Evolutionary conservation across 1,140 invertebrate genomes (phyloP).

Genomic region (Sogatella furcifera): DNA sequence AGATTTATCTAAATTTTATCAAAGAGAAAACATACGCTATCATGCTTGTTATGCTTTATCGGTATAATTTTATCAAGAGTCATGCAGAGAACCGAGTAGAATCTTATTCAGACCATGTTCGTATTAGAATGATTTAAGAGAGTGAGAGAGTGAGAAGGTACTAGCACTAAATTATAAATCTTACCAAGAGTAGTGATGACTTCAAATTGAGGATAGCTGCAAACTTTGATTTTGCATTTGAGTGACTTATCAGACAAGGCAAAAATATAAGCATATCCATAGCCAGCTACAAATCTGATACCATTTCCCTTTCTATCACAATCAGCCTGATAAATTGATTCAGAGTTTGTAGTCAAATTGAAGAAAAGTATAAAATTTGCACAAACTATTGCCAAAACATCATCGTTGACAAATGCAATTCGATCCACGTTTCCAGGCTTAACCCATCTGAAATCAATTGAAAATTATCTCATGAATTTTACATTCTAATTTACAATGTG

Average conservation of each 20-base stretch:
- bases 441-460: neutral
- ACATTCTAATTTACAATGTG: no score
- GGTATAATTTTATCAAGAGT: no score
- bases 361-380: neutral
- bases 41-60: no score
- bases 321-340: neutral
- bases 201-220: neutral
- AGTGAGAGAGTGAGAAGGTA: no score
- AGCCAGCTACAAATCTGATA: neutral
- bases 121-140: no score
- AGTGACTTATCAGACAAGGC: neutral
- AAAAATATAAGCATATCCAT: neutral
- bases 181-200: neutral
- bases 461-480: no score
- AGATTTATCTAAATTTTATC: no score
- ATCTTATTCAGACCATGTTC: no score
- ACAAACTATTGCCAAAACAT: neutral
- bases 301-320: neutral
- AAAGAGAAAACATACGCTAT: no score
- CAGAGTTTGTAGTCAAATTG: neutral
- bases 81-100: no score
- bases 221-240: neutral
- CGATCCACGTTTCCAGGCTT: neutral
- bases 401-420: neutral
- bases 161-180: no score